Base-by-base conservation (phyloP, 1,140 invertebrate genomes). In the Yoshiicerus persimilis region DNA sequence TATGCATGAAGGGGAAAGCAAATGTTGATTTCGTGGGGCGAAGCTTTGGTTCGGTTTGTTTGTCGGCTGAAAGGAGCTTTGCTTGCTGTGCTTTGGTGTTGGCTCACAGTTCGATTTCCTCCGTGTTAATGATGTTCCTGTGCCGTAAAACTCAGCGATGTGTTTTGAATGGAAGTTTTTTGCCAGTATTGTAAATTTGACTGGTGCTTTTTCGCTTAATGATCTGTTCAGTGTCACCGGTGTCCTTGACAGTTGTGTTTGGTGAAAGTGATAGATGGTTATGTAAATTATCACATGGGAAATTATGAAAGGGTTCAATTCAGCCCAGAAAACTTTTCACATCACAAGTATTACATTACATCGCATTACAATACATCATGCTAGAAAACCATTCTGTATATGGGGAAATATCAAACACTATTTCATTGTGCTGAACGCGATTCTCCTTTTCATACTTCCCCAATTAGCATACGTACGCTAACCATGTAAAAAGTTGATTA, bases 231-330 rank as follows among this genome's bases (percentile, higher is more conserved):
- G 75, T 80, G 75, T 80, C 75, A 80, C 75, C 75, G 75, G 75
- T 80, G 75, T 36, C 20, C 30, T 34, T 80, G 75, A 80, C 75
- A 80, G 75, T 80, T 36, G 75, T 30, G 75, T 38, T 70, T 38
- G 32, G 30, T 80, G 30, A 80, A 80, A n/a, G 75, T 80, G 75
- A 80, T 80, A 80, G 75, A 80, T 80, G 75, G 32, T 80, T 80
- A 36, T 36, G 75, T 80, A 80, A 80, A 80, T 80, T 80, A 80
- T 80, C 75, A 36, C 75, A 80, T 36, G 75, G 62, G 75, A 80
- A 70, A 80, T 80, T 80, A 36, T 80, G 16, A 80, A 36, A 80
- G 75, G 34, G 75, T 80, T 80, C 75, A 34, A 5, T 32, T 25
- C 75, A 80, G 75, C 70, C 30, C 20, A 20, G n/a, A 23, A 80